Evolutionary conservation across 2,113 vertebrate species (phyloP), one percentile per base, ranked within the genome.

Genomic region (Psettodes erumei): DNA sequence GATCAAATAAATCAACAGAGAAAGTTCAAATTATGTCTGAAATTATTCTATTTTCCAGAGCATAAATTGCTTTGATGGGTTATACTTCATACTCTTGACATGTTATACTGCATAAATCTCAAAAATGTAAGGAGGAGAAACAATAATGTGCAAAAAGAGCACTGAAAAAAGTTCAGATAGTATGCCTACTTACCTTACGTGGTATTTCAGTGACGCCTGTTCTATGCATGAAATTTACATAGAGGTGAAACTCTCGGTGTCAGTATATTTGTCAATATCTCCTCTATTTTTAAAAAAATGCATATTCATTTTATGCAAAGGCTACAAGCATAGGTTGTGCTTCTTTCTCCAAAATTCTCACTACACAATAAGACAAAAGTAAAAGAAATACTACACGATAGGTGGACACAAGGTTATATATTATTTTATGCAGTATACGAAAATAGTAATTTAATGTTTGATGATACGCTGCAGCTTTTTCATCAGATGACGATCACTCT

Each of bases 1-100:
- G 67, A 87, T 89, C 84, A 74, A 84, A 87, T 89, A 60, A 83
- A 80, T 54, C 77, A 69, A 63, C 58, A 43, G 55, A 32, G 58
- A 45, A 56, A 80, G 54, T 53, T 48, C n/a, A 3, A 60, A 55
- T 77, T 55, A 62, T 71, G 78, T 43, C 16, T 65, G 8, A 73
- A 85, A 78, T 77, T 21, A 73, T 84, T 81, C 21, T 4, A 30
- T 18, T 70, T 66, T 72, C 35, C 28, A 42, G 15, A 59, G 47
- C 27, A 38, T 56, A 67, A 73, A 53, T 73, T 72, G 42, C 42
- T 43, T 45, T 75, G 55, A 60, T 79, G 38, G 67, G 35, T 28
- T 33, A 61, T n/a, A 32, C 47, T 54, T 65, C 4, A 18, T 61
- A n/a, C n/a, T n/a, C n/a, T n/a, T n/a, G n/a, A n/a, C n/a, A n/a